Conservation (phyloP, 2,797 vertebrate species). For the Artibeus jamaicensis region DNA sequence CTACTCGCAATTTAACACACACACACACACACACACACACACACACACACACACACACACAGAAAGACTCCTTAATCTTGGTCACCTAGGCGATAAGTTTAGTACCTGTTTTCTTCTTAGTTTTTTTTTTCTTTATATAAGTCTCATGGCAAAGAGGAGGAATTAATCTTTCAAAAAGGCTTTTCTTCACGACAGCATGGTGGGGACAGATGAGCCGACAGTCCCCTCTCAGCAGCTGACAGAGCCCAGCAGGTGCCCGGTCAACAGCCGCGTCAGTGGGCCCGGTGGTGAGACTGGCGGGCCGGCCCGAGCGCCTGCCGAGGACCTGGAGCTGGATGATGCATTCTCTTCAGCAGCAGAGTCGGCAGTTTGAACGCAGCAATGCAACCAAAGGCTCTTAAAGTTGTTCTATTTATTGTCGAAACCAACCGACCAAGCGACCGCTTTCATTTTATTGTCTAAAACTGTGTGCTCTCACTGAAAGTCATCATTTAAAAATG, state of each 20-base stretch:
- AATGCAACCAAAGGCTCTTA: slow-evolving; percentile 26
- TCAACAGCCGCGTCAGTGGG: slow-evolving; percentile 61
- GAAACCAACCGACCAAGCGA: slow-evolving; percentile 25
- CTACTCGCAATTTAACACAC: neutral
- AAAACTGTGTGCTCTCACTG: neutral
- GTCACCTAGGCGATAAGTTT: slow-evolving; percentile 30
- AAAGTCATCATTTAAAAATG: slow-evolving; percentile 50
- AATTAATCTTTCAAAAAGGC: slow-evolving; percentile 42
- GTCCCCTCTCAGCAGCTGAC: slow-evolving; percentile 69
- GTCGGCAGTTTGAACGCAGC: slow-evolving; percentile 38
- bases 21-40: no score
- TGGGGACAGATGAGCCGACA: slow-evolving; percentile 69
- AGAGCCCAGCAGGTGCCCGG: slow-evolving; percentile 62
- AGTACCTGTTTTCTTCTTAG: slow-evolving; percentile 21
- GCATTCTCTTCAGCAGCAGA: slow-evolving; percentile 3
- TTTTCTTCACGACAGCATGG: slow-evolving; percentile 54
- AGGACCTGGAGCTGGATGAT: slow-evolving; percentile 54
- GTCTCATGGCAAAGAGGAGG: slow-evolving; percentile 54
- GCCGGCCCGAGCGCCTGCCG: slow-evolving; percentile 49
- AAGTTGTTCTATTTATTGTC: slow-evolving; percentile 33
- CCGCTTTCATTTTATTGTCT: slow-evolving; percentile 34
- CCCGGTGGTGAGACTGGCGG: slow-evolving; percentile 71
- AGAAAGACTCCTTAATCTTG: neutral
- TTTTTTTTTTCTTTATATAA: neutral
- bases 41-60: neutral